Percentiles rank a stretch among this genome's conserved stretches.
phyloP scores from a whole-genome alignment of 2,797 vertebrate genomes.

The Heterohyrax brucei region DNA sequence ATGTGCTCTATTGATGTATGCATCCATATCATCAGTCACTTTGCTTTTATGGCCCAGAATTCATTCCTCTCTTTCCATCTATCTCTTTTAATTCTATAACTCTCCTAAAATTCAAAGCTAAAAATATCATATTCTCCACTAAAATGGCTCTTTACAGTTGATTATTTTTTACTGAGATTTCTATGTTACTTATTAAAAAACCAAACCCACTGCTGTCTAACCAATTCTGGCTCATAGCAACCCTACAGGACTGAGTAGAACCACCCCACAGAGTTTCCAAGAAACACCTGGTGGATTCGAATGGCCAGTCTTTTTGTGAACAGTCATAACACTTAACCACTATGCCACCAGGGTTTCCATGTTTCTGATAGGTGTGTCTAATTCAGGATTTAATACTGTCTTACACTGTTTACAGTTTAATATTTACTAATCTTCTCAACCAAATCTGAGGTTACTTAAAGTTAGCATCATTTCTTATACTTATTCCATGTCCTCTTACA shows the following conservation, averaged over 20 bases:
- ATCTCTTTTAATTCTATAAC: slow-evolving; percentile 69
- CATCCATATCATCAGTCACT: slow-evolving; percentile 65
- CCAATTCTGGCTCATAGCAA: too few species aligned
- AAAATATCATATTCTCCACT: slow-evolving; percentile 54
- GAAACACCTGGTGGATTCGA: too few species aligned
- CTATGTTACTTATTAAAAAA: neutral
- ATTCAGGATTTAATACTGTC: slow-evolving; percentile 28
- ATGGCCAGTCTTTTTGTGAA: too few species aligned
- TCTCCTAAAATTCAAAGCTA: slow-evolving; percentile 60
- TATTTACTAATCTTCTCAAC: slow-evolving; percentile 45
- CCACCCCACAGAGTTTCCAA: too few species aligned
- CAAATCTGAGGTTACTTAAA: slow-evolving; percentile 59
- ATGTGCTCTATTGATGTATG: slow-evolving; percentile 41
- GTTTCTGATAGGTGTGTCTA: slow-evolving; percentile 14
- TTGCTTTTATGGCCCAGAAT: slow-evolving; percentile 55
- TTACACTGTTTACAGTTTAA: slow-evolving; percentile 44
- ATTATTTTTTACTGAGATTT: slow-evolving; percentile 56
- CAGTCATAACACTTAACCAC: too few species aligned
- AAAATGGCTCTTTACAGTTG: slow-evolving; percentile 3
- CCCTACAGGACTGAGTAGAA: too few species aligned
- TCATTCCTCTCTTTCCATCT: neutral
- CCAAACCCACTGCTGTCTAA: too few species aligned
- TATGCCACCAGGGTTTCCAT: neutral
- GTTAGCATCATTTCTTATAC: neutral
- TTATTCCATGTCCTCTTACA: slow-evolving; percentile 48